phyloP scores from a whole-genome alignment of 92 coral and sea anemone genomes.

The Anthopleura xanthogrammica region DNA sequence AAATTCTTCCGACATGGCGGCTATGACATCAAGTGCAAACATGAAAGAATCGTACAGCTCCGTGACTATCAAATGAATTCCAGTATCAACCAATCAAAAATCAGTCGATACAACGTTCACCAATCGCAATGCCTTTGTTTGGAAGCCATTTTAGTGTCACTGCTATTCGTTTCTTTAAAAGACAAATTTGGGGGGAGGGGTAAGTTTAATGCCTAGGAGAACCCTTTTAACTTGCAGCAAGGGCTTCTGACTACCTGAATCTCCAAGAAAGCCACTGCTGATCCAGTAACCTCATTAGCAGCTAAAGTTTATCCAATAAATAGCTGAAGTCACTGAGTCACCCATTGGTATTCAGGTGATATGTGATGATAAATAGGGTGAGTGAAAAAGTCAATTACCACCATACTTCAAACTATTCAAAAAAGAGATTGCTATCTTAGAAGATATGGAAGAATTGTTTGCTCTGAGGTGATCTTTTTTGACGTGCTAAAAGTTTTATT shows the following conservation, averaged over 20 bases:
- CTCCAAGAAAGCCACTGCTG: background rate
- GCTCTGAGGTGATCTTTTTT: background rate
- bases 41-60: background rate
- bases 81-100: background rate
- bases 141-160: background rate
- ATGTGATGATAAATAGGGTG: constrained; percentile 23
- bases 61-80: background rate
- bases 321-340: background rate
- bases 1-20: no score
- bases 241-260: background rate
- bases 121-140: background rate
- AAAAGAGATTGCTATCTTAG: background rate
- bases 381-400: constrained; percentile 17
- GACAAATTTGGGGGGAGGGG: no score
- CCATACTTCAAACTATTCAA: constrained; percentile 16
- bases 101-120: background rate
- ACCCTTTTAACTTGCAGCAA: background rate
- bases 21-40: no score
- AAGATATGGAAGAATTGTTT: background rate
- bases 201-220: background rate
- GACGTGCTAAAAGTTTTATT: background rate
- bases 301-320: constrained; percentile 10
- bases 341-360: background rate
- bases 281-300: background rate
- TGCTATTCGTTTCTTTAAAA: no score